Conservation (phyloP, 2,113 vertebrate species). For the Rhinopomastus cyanomelas region DNA sequence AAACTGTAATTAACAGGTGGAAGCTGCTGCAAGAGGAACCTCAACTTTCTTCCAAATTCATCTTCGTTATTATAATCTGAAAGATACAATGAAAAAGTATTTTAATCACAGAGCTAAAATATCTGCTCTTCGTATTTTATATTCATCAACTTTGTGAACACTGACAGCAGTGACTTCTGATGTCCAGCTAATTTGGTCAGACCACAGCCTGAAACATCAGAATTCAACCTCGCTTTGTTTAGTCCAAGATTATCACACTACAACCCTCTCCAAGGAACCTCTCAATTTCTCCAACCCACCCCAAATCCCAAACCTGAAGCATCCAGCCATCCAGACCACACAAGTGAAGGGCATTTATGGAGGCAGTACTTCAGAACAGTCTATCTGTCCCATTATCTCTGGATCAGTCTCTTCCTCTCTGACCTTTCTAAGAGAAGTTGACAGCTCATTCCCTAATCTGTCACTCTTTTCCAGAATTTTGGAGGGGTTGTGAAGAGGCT, state of each 20-base stretch:
- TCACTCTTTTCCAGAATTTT: background rate
- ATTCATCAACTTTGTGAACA: slow-evolving; percentile 28
- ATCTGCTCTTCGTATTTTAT: slow-evolving; percentile 36
- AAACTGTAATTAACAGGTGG: slow-evolving; percentile 95
- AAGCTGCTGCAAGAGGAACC: slow-evolving; percentile 95
- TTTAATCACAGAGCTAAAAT: slow-evolving; percentile 27
- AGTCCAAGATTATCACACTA: background rate
- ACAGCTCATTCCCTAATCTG: background rate
- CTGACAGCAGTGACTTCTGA: background rate
- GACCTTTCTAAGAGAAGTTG: background rate
- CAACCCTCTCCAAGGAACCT: background rate
- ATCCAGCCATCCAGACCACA: background rate
- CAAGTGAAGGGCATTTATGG: background rate
- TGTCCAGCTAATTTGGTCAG: background rate
- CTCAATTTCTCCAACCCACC: too few relatives aligned
- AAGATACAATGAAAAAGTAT: slow-evolving; percentile 60
- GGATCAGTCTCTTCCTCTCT: background rate
- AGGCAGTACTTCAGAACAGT: background rate
- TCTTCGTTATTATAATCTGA: slow-evolving; percentile 94
- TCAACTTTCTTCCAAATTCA: slow-evolving; percentile 92
- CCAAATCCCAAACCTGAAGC: background rate
- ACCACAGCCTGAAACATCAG: background rate
- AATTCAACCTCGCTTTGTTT: background rate
- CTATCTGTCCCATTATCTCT: background rate
- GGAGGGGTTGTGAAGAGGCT: background rate